Conservation (phyloP, 2,797 vertebrate species). For the Enteromius argenteus region DNA sequence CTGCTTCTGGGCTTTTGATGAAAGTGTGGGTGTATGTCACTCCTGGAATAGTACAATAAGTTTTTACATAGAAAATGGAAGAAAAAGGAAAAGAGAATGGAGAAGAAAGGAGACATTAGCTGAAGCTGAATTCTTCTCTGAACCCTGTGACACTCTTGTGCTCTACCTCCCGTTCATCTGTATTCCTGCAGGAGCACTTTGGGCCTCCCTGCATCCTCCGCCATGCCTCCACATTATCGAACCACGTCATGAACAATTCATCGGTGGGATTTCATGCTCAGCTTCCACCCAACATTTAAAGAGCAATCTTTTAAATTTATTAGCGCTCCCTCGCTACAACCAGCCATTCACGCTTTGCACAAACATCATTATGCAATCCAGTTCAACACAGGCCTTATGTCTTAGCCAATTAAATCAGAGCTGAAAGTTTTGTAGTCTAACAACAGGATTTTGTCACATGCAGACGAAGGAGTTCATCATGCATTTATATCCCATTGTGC, state of each 20-base stretch:
- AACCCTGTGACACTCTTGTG: constrained; percentile 9
- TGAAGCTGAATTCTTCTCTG: not conserved
- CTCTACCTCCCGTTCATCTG: constrained; percentile 25
- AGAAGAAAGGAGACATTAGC: not conserved
- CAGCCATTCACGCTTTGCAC: constrained; percentile 59
- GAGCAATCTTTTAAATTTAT: constrained; percentile 56
- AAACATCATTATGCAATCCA: constrained; percentile 65
- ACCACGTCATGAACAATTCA: constrained; percentile 59
- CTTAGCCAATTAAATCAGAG: constrained; percentile 68
- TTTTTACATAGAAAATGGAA: not conserved
- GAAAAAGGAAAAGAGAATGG: not conserved
- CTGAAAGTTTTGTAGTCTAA: constrained; percentile 59
- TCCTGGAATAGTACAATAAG: not conserved
- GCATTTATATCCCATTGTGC: constrained; percentile 35
- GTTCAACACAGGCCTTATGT: constrained; percentile 59
- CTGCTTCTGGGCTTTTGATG: not conserved
- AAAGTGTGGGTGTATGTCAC: not conserved
- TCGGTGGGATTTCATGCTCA: constrained; percentile 62
- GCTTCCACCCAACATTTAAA: constrained; percentile 53
- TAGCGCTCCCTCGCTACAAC: constrained; percentile 39
- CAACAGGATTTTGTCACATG: constrained; percentile 19
- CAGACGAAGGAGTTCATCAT: constrained; percentile 31
- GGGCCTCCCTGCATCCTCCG: constrained; percentile 34
- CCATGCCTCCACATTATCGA: constrained; percentile 30
- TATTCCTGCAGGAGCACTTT: constrained; percentile 23